Percentiles rank a stretch among this genome's conserved stretches.
These are phyloP conservation scores for Fistularia commersonii DNA, from an alignment of 2,797 vertebrate genomes.

Conservation along the genomic window DNA sequence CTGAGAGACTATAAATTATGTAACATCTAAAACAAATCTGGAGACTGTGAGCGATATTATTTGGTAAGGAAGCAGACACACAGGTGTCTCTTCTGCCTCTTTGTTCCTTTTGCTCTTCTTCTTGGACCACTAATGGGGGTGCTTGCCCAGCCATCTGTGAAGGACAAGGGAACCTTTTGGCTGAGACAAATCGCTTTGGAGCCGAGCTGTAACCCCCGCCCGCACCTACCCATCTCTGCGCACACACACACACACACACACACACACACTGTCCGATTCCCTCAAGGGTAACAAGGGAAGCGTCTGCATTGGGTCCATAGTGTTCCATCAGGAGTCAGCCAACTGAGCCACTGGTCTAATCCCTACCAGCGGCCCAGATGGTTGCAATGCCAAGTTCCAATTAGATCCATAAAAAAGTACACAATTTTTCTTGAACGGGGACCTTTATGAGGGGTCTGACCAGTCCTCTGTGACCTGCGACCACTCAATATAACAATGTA, in stretches of 20 bases:
- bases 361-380: slow-evolving; percentile 61
- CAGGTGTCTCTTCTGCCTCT: slow-evolving; percentile 60
- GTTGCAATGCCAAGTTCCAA: slow-evolving; percentile 69
- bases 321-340: slow-evolving; percentile 69
- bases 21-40: slow-evolving; percentile 38
- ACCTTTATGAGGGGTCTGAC: slow-evolving; percentile 48
- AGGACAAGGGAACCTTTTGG: slow-evolving; percentile 76
- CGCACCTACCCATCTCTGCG: slow-evolving; percentile 38
- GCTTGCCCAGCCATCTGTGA: slow-evolving; percentile 72
- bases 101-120: slow-evolving; percentile 39
- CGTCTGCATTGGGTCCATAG: slow-evolving; percentile 62
- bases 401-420: slow-evolving; percentile 62
- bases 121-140: slow-evolving; percentile 52
- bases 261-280: slow-evolving; percentile 27
- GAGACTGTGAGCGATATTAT: slow-evolving; percentile 36
- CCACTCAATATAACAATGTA: slow-evolving; percentile 41
- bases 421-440: slow-evolving; percentile 39
- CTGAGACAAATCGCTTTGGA: slow-evolving; percentile 74
- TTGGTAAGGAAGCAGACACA: slow-evolving; percentile 47
- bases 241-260: slow-evolving; percentile 20
- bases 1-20: slow-evolving; percentile 53
- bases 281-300: slow-evolving; percentile 66
- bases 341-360: slow-evolving; percentile 69
- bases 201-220: slow-evolving; percentile 47
- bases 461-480: slow-evolving; percentile 47